phyloP scores from a whole-genome alignment of 2,888 invertebrate species.

The Meta bourneti region DNA sequence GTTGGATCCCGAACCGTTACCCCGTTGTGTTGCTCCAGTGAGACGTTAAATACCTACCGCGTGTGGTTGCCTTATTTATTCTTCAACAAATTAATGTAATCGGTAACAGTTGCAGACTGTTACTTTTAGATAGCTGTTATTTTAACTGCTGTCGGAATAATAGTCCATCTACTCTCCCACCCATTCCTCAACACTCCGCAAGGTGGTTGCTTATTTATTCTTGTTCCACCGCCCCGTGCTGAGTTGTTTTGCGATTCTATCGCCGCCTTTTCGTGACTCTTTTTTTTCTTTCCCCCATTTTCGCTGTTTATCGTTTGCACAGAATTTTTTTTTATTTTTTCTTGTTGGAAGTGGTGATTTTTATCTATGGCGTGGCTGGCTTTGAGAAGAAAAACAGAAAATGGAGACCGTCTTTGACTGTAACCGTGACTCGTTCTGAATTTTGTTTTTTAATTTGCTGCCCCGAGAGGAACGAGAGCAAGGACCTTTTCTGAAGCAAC shows the following conservation, averaged over 20 bases:
- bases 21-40: no score
- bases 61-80: no score
- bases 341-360: slow-evolving; percentile 28
- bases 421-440: slow-evolving; percentile 27
- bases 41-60: no score
- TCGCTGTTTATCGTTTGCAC: neutral
- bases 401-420: slow-evolving; percentile 12
- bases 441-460: neutral
- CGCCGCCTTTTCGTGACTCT: neutral
- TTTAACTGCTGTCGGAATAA: no score
- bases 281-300: slow-evolving; percentile 12
- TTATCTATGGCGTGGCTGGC: neutral
- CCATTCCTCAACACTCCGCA: no score
- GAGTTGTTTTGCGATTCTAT: slow-evolving; percentile 28
- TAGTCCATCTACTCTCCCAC: no score
- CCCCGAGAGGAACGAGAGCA: slow-evolving; percentile 17
- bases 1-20: no score
- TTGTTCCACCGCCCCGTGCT: neutral
- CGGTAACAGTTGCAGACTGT: no score
- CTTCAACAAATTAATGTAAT: no score
- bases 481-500: slow-evolving; percentile 24
- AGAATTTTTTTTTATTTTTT: neutral
- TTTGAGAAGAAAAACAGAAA: neutral
- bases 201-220: neutral
- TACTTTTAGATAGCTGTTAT: no score